These are phyloP conservation scores for Cephalopholis sonnerati DNA, from an alignment of 2,113 vertebrate genomes.

Conservation along the genomic window DNA sequence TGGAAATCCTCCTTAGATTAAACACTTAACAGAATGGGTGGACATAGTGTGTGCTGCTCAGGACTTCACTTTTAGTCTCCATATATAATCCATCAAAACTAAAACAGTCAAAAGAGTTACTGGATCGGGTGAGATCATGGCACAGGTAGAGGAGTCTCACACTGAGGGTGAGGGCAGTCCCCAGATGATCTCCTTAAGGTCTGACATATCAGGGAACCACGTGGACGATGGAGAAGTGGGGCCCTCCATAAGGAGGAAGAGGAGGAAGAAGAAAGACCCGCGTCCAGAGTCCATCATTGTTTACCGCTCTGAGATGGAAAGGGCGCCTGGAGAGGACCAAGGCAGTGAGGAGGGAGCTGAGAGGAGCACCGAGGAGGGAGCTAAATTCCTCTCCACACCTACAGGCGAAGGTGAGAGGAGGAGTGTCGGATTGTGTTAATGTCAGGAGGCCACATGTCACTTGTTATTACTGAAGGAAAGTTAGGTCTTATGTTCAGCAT, in stretches of 20 bases:
- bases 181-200: conserved; percentile 79
- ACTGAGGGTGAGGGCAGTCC: conserved; percentile 81
- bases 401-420: conserved; percentile 87
- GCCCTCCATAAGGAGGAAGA: conserved; percentile 87
- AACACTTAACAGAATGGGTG: conserved; percentile 22
- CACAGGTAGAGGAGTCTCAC: conserved; percentile 76
- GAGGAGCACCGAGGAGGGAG: conserved; percentile 89
- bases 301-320: conserved; percentile 92
- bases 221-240: conserved; percentile 88
- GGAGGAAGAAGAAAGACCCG: conserved; percentile 91
- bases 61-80: conserved; percentile 22
- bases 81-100: not conserved
- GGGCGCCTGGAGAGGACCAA: conserved; percentile 87
- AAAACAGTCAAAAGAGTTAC: conserved; percentile 10
- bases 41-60: not conserved
- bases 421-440: not conserved
- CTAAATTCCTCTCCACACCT: conserved; percentile 92
- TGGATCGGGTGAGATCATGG: conserved; percentile 68
- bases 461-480: not conserved
- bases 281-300: conserved; percentile 96
- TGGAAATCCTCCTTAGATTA: not conserved
- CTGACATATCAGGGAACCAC: conserved; percentile 78
- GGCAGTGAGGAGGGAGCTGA: conserved; percentile 88
- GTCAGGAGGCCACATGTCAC: not conserved
- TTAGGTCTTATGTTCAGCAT: not conserved